Percentiles rank a stretch among this genome's conserved stretches.
phyloP scores from a whole-genome alignment of 2,888 invertebrate species.

The Harpagoxenus sublaevis region DNA sequence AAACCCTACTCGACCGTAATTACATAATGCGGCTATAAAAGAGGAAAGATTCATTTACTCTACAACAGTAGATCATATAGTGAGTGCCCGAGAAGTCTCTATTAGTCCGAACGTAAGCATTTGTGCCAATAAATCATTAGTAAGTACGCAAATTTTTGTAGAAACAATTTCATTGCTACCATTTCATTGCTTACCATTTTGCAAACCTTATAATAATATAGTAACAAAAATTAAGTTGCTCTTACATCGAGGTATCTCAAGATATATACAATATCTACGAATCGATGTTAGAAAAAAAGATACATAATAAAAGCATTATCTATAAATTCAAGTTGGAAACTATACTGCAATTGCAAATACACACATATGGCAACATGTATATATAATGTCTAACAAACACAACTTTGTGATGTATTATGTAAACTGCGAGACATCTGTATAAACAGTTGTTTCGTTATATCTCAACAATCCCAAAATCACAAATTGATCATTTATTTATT shows the following conservation, averaged over 20 bases:
- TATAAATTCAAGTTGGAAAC: neutral
- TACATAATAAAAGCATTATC: neutral
- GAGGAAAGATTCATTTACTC: slow-evolving; percentile 27
- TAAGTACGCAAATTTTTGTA: slow-evolving; percentile 13
- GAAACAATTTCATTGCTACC: neutral
- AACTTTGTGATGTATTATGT: neutral
- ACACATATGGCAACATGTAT: neutral
- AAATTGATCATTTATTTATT: neutral
- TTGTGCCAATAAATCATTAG: neutral
- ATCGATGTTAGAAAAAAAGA: neutral
- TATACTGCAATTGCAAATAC: neutral
- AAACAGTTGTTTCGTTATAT: neutral
- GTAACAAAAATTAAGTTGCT: neutral
- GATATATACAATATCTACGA: neutral
- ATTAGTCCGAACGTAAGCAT: neutral
- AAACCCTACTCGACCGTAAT: slow-evolving; percentile 42
- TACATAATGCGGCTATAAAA: slow-evolving; percentile 68
- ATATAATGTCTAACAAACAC: neutral
- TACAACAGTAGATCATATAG: slow-evolving; percentile 50
- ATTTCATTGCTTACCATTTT: neutral
- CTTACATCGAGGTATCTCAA: neutral
- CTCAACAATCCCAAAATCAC: neutral
- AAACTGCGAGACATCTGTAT: neutral
- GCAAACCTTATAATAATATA: neutral
- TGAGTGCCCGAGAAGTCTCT: neutral